Conservation (phyloP, 2,113 vertebrate genomes). For the Cephalopholis sonnerati region DNA sequence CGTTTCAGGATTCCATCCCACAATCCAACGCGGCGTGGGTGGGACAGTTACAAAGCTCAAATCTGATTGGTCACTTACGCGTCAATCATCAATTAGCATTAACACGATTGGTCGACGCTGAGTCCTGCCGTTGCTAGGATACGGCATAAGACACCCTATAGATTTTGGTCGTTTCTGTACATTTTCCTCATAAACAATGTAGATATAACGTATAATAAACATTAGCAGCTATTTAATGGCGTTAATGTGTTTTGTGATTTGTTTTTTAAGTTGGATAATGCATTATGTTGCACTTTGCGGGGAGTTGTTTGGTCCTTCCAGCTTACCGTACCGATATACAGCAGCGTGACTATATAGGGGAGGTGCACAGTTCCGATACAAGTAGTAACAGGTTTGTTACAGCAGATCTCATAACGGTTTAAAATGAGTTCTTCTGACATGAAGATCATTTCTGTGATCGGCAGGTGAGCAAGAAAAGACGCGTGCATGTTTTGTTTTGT, state of each 20-base stretch:
- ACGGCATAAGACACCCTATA: conserved; percentile 22
- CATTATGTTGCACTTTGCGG: neutral
- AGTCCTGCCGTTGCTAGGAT: conserved; percentile 78
- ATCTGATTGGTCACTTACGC: conserved; percentile 51
- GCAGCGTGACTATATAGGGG: conserved; percentile 41
- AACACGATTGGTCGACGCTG: conserved; percentile 57
- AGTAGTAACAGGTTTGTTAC: neutral
- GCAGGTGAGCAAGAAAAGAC: conserved; percentile 77
- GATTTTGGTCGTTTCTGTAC: accelerated
- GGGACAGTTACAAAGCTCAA: neutral
- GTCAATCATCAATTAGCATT: conserved; percentile 8
- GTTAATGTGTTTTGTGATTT: neutral
- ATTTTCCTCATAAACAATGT: accelerated
- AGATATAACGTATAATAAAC: neutral
- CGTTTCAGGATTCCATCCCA: conserved; percentile 54
- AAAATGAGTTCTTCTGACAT: conserved; percentile 66
- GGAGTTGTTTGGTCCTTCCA: neutral
- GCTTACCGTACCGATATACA: conserved; percentile 2
- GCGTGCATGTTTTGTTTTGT: accelerated
- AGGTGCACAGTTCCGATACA: neutral
- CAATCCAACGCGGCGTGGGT: conserved; percentile 51
- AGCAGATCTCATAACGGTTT: neutral
- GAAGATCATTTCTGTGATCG: conserved; percentile 79
- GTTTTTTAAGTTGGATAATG: too few relatives aligned
- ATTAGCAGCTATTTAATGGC: neutral